Conservation (phyloP, 2,113 vertebrate species). For the Ceratotherium simum region DNA sequence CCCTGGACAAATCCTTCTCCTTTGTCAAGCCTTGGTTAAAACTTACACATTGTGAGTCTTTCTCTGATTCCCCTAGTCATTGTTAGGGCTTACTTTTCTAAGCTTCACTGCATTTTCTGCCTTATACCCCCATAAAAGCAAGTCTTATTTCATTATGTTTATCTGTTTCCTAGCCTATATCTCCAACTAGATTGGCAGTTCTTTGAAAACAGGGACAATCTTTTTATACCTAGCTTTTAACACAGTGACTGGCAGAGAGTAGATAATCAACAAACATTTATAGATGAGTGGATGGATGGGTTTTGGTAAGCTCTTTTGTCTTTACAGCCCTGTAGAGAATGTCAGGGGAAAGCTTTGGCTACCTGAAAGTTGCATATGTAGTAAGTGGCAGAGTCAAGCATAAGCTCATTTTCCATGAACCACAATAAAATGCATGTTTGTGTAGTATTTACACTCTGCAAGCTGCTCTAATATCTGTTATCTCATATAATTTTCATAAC, state of each 20-base stretch:
- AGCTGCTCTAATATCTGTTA: neutral
- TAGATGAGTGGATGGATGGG: neutral
- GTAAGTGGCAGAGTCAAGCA: neutral
- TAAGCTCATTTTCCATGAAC: neutral
- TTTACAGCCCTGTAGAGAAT: neutral
- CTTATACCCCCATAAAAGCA: neutral
- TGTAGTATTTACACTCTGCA: neutral
- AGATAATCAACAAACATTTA: neutral
- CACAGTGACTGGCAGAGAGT: neutral
- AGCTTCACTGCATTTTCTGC: neutral
- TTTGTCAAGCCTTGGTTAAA: slow-evolving; percentile 20
- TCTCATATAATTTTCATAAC: neutral
- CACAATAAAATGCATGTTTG: neutral
- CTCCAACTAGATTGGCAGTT: neutral
- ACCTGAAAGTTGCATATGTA: neutral
- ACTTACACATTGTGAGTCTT: neutral
- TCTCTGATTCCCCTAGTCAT: neutral
- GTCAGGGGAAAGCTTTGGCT: neutral
- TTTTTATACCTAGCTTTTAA: neutral
- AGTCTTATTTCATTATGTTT: neutral
- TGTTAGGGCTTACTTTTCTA: slow-evolving; percentile 22
- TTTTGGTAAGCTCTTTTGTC: neutral
- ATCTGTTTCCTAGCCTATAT: neutral
- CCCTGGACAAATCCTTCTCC: neutral
- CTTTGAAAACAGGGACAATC: neutral